Base-by-base conservation (phyloP, 2,888 invertebrate species). In the Octonoba sinensis region DNA sequence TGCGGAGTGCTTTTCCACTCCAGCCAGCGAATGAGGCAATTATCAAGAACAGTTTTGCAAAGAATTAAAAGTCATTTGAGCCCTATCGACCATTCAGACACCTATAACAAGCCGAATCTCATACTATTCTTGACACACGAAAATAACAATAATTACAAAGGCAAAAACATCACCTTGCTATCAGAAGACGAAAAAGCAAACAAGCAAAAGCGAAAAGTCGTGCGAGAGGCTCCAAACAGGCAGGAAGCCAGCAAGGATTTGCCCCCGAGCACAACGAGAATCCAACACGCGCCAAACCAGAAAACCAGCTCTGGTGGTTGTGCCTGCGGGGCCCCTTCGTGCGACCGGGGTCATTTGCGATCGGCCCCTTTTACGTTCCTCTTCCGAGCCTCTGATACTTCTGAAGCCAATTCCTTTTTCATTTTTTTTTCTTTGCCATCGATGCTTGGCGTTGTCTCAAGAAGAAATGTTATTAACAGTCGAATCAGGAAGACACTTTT, bases 221-320 rank as follows among this genome's bases (percentile, higher is more conserved):
- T 16, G 22, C 15, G 22, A 70, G 70, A 59, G 57, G 59, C 70
- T n/a, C 59, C 20, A n/a, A 59, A 51, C 11, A 65, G 73, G 79
- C 69, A 81, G 79, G 79, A 81, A 81, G 73, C 72, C 24, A 49
- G 73, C 73, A 56, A 71, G 62, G 79, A 69, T 46, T 54, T 15
- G 20, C 72, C 70, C 70, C 18, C 8, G 18, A 62, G 73, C 56
- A 54, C 8, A 18, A 22, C 18, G 59, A 69, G 62, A 47, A 73
- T 73, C 79, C 79, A 62, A 73, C 79, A 81, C 78, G 78, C 79
- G 79, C 64, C 73, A 69, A 69, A 62, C 73, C 56, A 67, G 67
- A 81, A 81, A 36, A 73, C 79, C 73, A 67, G 73, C 67, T 69
- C 56, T 22, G 67, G 75, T 67, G 51, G 46, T 62, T 22, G 36